Evolutionary conservation across 2,888 invertebrate genomes (phyloP), one percentile per base, ranked within the genome.

Genomic region (Scaptomyza cyrtandrae): DNA sequence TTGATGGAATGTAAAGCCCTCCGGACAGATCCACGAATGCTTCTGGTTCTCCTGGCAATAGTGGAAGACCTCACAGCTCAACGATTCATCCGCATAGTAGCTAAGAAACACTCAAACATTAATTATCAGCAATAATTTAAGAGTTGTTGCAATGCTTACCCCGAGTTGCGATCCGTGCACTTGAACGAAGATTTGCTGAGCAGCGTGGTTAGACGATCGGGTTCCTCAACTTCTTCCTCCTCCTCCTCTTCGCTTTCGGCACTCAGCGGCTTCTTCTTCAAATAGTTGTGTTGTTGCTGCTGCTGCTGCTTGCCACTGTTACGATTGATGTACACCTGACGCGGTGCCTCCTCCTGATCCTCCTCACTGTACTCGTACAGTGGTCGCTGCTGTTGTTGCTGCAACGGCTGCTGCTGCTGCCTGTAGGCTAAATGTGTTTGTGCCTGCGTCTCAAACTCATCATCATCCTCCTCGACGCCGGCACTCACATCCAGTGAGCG

Each of bases 1-100:
- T 95, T 97, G 93, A 56, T 93, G 92, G 84, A 92, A 92, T 11
- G 90, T 91, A 55, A 98, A 97, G 59, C 97, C 97, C 86, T 97
- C 97, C 0, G 98, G 98, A 86, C 98, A 98, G 86, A 98, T 95
- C 97, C 98, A 98, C 2, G 97, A 97, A 92, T 98, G 97, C 88
- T 95, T 96, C 41, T 96, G 96, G 82, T 95, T 96, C 81, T 97
- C 97, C 90, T 97, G 97, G 90, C 98, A 98, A 92, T 98, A 98
- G 90, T 98, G 98, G 94, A 98, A 98, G 41, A 98, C 97, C 92
- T 98, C 97, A 89, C 98, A 98, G 86, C 95, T 95, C 27, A 98
- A 94, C 46, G 96, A 96, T 87, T 97, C 96, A 89, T 98, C 98
- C 29, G 98, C 98, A 90, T 98, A 98, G 93, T 98, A 98, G 9